Base-by-base conservation (phyloP, 2,113 vertebrate species). In the Platichthys flesus region DNA sequence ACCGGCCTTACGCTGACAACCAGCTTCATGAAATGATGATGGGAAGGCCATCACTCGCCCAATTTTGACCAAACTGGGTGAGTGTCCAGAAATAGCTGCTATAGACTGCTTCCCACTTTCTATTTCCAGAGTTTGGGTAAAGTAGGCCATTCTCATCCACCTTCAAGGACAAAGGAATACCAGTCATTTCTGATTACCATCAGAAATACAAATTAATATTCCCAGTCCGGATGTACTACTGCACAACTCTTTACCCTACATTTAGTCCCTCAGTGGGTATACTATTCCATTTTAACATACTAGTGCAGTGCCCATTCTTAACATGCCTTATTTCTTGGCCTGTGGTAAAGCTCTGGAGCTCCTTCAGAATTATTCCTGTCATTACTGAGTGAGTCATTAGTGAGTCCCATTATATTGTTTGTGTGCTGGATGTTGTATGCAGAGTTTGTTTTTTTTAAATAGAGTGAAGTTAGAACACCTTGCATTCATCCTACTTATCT, bases 1-100 rank as follows among this genome's bases (percentile, higher is more conserved):
- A 47, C 45, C 3, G 6, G 45, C 3, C 14, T 47, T 3, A 5
- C 15, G 1, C 45, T 16, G 45, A 47, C 45, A 47, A 16, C 45
- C 45, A 5, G 2, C 15, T 16, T 14, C 37, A 45, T 18, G 78
- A 76, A 61, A 68, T 65, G 66, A 71, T 26, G 21, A 24, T n/a
- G 67, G 69, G 57, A 6, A 18, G 35, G 40, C 13, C 45, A 9
- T 23, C 31, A 45, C 31, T 74, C 23, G 14, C 71, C 74, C 70
- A 77, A 57, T 78, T 82, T 47, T 72, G 45, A 67, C 59, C 63
- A 64, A 71, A 77, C 67, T 78, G 69, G 78, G 68, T 45, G 74
- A 76, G 67, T 8, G 26, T 35, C 82, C 67, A 67, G 49, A 86
- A 89, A 81, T 75, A 90, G 72, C 73, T 59, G 47, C 75, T 76